These are phyloP conservation scores for Cenopis cana DNA, from an alignment of 2,888 invertebrate species.

Conservation along the genomic window DNA sequence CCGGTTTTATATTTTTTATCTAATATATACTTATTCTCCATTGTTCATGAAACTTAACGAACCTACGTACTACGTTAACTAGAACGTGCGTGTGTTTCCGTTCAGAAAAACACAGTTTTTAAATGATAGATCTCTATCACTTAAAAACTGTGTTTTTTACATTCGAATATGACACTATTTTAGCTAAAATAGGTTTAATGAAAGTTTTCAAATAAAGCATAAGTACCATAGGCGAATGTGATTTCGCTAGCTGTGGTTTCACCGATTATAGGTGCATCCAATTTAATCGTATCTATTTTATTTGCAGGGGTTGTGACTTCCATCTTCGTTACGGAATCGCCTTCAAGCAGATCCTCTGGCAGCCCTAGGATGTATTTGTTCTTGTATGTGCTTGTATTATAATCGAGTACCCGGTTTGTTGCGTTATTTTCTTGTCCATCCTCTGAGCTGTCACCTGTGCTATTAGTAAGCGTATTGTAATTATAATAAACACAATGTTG, in stretches of 20 bases:
- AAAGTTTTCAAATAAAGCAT: not conserved
- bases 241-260: not conserved
- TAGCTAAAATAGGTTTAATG: too few species aligned
- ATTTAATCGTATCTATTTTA: not conserved
- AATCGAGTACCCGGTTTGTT: not conserved
- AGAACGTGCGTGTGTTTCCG: too few species aligned
- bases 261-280: not conserved
- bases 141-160: too few species aligned
- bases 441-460: conserved; percentile 7
- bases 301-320: not conserved
- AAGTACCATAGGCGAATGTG: not conserved
- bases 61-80: too few species aligned
- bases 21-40: too few species aligned
- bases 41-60: too few species aligned
- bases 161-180: too few species aligned
- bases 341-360: not conserved
- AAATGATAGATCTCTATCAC: too few species aligned
- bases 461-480: not conserved
- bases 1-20: too few species aligned
- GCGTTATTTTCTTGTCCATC: not conserved
- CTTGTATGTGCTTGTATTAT: conserved; percentile 1
- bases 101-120: too few species aligned
- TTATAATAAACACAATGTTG: not conserved
- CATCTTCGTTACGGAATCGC: not conserved
- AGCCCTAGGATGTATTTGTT: not conserved